Evolutionary conservation across 2,797 vertebrate genomes (phyloP).

Genomic region (Eupleurogrammus muticus): DNA sequence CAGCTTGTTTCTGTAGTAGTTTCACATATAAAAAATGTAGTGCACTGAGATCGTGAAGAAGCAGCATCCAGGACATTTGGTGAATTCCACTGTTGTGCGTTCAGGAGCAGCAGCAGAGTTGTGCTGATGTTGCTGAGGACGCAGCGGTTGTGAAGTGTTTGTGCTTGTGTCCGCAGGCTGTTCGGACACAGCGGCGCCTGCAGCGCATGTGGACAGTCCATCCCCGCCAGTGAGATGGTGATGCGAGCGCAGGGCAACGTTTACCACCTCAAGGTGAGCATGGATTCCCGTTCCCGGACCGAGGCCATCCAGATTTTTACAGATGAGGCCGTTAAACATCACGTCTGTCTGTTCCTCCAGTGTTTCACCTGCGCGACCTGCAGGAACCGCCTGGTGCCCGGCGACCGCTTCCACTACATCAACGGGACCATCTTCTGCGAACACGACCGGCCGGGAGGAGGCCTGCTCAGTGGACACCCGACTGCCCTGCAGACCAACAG

Average conservation of each 20-base stretch:
- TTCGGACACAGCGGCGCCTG: conserved; percentile 88
- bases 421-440: conserved; percentile 88
- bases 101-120: background rate
- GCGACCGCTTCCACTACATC: conserved; percentile 86
- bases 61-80: too few relatives aligned
- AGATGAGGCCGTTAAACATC: background rate
- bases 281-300: too few relatives aligned
- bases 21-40: background rate
- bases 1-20: too few relatives aligned
- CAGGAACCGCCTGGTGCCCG: conserved; percentile 85
- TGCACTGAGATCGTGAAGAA: too few relatives aligned
- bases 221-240: conserved; percentile 88
- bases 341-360: conserved; percentile 52
- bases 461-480: conserved; percentile 76
- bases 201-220: conserved; percentile 86
- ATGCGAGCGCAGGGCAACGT: conserved; percentile 87
- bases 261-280: conserved; percentile 86
- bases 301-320: background rate
- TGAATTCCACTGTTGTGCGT: background rate
- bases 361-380: conserved; percentile 88
- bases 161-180: conserved; percentile 70
- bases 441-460: conserved; percentile 84
- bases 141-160: background rate
- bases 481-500: conserved; percentile 76
- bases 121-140: background rate